Evolutionary conservation across 2,888 invertebrate genomes (phyloP).

Genomic region (Habroteleia sp.): DNA sequence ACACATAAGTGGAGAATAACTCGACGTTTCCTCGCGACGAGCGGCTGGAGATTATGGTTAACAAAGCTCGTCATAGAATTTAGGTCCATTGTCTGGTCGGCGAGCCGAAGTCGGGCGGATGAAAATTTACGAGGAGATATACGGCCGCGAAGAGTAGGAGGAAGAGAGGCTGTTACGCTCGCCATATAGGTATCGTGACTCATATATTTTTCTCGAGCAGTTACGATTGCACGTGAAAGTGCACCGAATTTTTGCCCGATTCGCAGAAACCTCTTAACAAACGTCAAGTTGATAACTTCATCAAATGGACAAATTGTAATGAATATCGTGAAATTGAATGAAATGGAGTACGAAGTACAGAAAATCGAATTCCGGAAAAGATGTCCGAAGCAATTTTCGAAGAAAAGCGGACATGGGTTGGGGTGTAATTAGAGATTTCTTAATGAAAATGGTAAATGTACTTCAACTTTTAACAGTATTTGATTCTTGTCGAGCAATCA

Average conservation of each 20-base stretch:
- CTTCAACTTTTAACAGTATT: too few species aligned
- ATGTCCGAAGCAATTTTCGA: too few species aligned
- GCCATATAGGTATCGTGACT: constrained; percentile 38
- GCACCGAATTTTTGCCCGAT: constrained; percentile 25
- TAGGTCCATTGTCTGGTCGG: constrained; percentile 55
- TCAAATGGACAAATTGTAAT: neutral
- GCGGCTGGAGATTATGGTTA: constrained; percentile 48
- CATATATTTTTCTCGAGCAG: constrained; percentile 46
- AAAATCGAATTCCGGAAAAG: too few species aligned
- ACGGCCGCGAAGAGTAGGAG: constrained; percentile 14
- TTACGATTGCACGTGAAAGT: constrained; percentile 44
- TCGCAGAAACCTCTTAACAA: constrained; percentile 8
- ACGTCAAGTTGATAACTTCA: constrained; percentile 1
- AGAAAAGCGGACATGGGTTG: too few species aligned
- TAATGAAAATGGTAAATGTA: too few species aligned
- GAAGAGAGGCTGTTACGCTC: constrained; percentile 12
- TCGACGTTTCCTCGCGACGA: constrained; percentile 50
- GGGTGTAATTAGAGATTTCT: too few species aligned
- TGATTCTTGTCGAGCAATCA: too few species aligned
- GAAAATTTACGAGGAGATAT: constrained; percentile 59
- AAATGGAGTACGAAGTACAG: too few species aligned
- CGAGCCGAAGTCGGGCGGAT: constrained; percentile 38
- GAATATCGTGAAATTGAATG: neutral
- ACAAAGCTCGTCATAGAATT: constrained; percentile 63
- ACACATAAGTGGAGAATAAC: constrained; percentile 58